These are phyloP conservation scores for Stenodera caucasica DNA, from an alignment of 2,888 invertebrate genomes.

Conservation along the genomic window DNA sequence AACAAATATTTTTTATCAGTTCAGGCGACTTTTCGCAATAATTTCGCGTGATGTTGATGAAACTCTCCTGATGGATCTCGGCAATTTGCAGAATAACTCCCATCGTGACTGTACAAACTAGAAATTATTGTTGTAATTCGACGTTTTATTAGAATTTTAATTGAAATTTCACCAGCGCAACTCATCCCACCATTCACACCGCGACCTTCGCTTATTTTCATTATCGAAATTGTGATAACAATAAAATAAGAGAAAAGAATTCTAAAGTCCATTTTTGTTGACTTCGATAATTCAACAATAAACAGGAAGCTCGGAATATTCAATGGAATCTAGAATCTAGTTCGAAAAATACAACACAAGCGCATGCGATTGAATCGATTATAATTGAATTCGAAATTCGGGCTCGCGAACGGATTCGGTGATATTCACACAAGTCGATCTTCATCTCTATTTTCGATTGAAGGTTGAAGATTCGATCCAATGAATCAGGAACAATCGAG, in stretches of 20 bases:
- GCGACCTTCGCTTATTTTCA: neutral
- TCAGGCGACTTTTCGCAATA: constrained; percentile 40
- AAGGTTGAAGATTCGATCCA: too few relatives aligned
- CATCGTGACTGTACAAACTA: constrained; percentile 42
- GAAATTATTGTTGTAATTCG: constrained; percentile 14
- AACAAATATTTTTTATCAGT: constrained; percentile 34
- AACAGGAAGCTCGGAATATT: neutral
- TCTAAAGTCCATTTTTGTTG: too few relatives aligned
- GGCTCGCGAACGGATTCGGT: too few relatives aligned
- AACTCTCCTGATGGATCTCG: constrained; percentile 41
- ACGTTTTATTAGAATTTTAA: constrained; percentile 2
- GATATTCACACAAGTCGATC: too few relatives aligned
- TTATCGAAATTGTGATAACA: neutral
- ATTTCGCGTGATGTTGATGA: constrained; percentile 39
- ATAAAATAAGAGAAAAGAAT: too few relatives aligned
- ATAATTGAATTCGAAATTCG: too few relatives aligned
- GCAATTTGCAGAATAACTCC: constrained; percentile 42
- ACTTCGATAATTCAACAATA: neutral
- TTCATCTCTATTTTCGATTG: too few relatives aligned
- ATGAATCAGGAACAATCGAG: too few relatives aligned
- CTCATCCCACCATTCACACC: constrained; percentile 43
- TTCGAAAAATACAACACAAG: neutral
- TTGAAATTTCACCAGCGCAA: constrained; percentile 38
- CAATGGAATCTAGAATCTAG: neutral
- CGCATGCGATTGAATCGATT: neutral